Evolutionary conservation across 2,113 vertebrate genomes (phyloP), one percentile per base, ranked within the genome.

Genomic region (Tretioscincus oriximinensis): DNA sequence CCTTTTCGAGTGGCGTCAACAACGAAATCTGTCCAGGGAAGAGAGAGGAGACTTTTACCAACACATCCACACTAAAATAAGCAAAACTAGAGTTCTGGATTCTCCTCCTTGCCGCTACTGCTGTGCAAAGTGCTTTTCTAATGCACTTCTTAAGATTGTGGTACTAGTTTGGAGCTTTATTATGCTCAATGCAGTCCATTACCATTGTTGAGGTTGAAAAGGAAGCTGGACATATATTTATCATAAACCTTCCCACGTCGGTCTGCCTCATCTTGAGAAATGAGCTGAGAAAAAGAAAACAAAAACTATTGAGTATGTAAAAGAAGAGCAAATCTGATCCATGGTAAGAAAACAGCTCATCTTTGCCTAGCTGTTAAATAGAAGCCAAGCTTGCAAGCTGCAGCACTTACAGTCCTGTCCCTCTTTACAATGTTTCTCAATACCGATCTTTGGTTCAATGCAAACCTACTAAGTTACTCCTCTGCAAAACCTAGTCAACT

Each of bases 191-290:
- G 10, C 4, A 35, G 54, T 26, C 0, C 78, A 35, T 86, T 96
- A 97, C 98, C 98, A 0, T 99, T 99, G 92, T 99, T 99, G 84
- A 99, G 95, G 90, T 99, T 99, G 96, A 99, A 99, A 88, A 99
- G 97, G 91, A 99, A 99, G 92, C 98, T 99, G 87, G 98, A 99
- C 98, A 99, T 99, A 90, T 99, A 99, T 88, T 98, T 99, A 93
- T 99, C 98, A 9, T 99, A 99, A 90, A 99, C 98, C 88, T 99
- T 97, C 70, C 98, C 98, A 24, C 98, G 96, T 5, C 98, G 94
- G 92, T 99, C 98, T 1, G 98, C 98, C 88, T 99, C 98, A 2
- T 99, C 98, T 86, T 99, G 98, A 4, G 98, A 99, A 90, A 99
- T 99, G 51, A 99, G 96, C 98, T 99, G 89, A 66, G 54, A 89